Base-by-base conservation (phyloP, 2,888 invertebrate genomes). In the Galerucella calmariensis region DNA sequence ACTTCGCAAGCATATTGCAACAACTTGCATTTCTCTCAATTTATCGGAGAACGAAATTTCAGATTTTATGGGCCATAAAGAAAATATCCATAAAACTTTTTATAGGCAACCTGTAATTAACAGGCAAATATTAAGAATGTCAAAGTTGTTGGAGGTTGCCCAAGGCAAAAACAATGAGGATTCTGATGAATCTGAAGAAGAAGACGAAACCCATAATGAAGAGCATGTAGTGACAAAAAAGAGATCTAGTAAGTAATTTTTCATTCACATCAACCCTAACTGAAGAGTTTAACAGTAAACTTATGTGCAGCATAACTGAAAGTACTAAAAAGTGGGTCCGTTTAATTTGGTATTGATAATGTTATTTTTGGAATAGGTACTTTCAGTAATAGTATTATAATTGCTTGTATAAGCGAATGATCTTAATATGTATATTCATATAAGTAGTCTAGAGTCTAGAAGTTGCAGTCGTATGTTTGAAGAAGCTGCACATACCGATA, bases 51-150 rank as follows among this genome's bases (percentile, higher is more conserved):
- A 63, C 56, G 76, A 81, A 78, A 77, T 83, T 2, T 75, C 71
- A 9, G 79, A 80, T 65, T 83, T 81, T 71, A 76, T 82, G 78
- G 81, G 81, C 10, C 82, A 83, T 53, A 69, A 77, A 24, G 77
- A 81, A 66, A 78, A 82, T 46, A 82, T 83, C 20, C 81, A 83
- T 53, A 79, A 79, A 72, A 74, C 71, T 16, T 63, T 79, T 53
- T 82, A 82, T 67, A 69, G 80, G 59, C 73, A 82, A 46, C 81
- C 82, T 14, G 61, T 79, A 62, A 59, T 74, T 4, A 71, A 77
- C 14, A 69, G 74, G 67, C 81, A 82, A 10, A 80, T 82, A 24
- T 71, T 77, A 51, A 63, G 69, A 61, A 77, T 83, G 48, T 82
- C 81, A 8, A 74, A 75, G n/a, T 66, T 83, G 59, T 68, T 79